Percentiles rank a stretch among this genome's conserved stretches.
Conservation (phyloP, 1,140 invertebrate genomes). For the Lamellibrachia luymesi region DNA sequence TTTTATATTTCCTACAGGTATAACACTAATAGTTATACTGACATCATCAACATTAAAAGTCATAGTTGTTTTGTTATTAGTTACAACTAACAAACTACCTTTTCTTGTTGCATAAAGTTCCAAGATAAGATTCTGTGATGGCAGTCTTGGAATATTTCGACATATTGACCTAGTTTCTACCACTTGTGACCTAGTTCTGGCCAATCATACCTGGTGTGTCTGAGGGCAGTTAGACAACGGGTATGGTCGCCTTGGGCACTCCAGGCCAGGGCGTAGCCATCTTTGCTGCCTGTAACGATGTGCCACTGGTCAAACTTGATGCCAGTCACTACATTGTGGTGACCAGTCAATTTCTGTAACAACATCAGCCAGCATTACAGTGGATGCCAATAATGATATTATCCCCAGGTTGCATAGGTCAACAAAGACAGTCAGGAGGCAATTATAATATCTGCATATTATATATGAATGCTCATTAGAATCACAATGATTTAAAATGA, state of each 20-base stretch:
- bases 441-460: background rate
- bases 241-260: constrained; percentile 50
- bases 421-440: background rate
- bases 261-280: constrained; percentile 55
- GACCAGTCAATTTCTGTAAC: constrained; percentile 47
- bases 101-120: no score
- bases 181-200: background rate
- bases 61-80: no score
- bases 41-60: no score
- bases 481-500: background rate
- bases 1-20: no score
- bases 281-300: constrained; percentile 51
- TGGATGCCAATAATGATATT: background rate
- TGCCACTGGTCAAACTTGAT: constrained; percentile 57
- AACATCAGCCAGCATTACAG: constrained; percentile 7
- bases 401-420: background rate
- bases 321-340: constrained; percentile 47
- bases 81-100: no score
- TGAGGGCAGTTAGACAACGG: constrained; percentile 49
- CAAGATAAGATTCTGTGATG: no score
- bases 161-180: background rate
- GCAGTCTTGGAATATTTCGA: background rate
- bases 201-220: constrained; percentile 52
- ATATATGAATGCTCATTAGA: background rate
- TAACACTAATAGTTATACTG: no score